Base-by-base conservation (phyloP, 2,888 invertebrate species). In the Synanthedon vespiformis region DNA sequence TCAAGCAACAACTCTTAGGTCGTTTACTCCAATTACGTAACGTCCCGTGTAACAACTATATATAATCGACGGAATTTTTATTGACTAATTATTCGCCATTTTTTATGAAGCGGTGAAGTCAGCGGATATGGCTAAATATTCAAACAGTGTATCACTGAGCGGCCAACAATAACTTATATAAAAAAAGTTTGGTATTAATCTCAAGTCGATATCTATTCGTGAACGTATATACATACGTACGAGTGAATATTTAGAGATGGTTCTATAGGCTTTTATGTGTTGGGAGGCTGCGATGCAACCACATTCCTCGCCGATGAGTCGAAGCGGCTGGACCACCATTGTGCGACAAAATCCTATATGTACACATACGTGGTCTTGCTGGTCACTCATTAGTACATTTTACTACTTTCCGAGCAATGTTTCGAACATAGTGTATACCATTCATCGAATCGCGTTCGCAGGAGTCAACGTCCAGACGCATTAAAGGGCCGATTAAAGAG, bases 121-220 rank as follows among this genome's bases (percentile, higher is more conserved):
- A 86, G 84, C 86, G 86, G 87, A 87, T 84, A 86, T 85, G 74
- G 79, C 84, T 86, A 84, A 86, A 86, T 87, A 86, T 86, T 87
- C 86, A 79, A 80, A 74, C 78, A 76, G 85, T 86, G 86, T 86
- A 84, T 86, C 87, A 86, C 77, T 57, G 80, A 77, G 80, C 79
- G 77, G 81, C 74, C 79, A 81, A 85, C 84, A 84, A 83, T 83
- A 81, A 80, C 76, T 75, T 63, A 75, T 72, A 80, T 34, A 81
- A 83, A 80, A 83, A 77, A 62, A 55, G 65, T 59, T 68, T 65
- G 72, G 61, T 70, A 75, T 77, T 75, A 16, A 77, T 81, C 75
- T 79, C 76, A 72, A 77, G 77, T 77, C 76, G 75, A 77, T 80
- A 78, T 77, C 76, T 74, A 65, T 61, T 58, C 64, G 60, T 60